These are phyloP conservation scores for Callosobruchus maculatus DNA, from an alignment of 2,888 invertebrate species.

Conservation along the genomic window DNA sequence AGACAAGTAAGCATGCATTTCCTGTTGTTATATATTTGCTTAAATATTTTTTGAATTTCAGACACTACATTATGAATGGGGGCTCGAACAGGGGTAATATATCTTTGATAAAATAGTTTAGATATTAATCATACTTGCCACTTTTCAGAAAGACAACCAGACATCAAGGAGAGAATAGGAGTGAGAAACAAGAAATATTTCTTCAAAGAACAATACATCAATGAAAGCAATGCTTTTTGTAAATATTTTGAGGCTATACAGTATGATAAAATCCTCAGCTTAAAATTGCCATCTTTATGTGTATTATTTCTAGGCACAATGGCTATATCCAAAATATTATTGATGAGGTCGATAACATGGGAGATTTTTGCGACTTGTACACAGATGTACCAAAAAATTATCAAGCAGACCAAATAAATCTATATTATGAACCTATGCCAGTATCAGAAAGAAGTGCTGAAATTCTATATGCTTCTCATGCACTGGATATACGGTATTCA, in stretches of 20 bases:
- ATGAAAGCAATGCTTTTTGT: slow-evolving; percentile 20
- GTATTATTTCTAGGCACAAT: slow-evolving; percentile 14
- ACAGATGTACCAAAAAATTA: slow-evolving; percentile 8
- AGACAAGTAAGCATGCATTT: background rate
- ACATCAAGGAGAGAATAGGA: background rate
- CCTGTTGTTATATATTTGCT: background rate
- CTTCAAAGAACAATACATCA: slow-evolving; percentile 6
- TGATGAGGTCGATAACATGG: slow-evolving; percentile 14
- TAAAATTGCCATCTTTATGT: background rate
- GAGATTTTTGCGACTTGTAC: slow-evolving; percentile 20
- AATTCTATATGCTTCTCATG: slow-evolving; percentile 16
- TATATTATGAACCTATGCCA: slow-evolving; percentile 11
- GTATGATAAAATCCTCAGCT: slow-evolving; percentile 8
- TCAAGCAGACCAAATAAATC: slow-evolving; percentile 15
- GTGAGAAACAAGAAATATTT: background rate
- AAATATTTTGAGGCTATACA: slow-evolving; percentile 16
- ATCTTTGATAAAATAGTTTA: background rate
- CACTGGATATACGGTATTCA: slow-evolving; percentile 18
- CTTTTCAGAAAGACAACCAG: background rate
- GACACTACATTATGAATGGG: background rate
- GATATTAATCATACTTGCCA: background rate
- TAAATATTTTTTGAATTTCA: background rate
- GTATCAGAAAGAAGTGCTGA: slow-evolving; percentile 8
- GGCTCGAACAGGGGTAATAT: background rate
- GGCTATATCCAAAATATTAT: slow-evolving; percentile 16